Evolutionary conservation across 2,797 vertebrate genomes (phyloP).

Genomic region (Sebastes ruberrimus): DNA sequence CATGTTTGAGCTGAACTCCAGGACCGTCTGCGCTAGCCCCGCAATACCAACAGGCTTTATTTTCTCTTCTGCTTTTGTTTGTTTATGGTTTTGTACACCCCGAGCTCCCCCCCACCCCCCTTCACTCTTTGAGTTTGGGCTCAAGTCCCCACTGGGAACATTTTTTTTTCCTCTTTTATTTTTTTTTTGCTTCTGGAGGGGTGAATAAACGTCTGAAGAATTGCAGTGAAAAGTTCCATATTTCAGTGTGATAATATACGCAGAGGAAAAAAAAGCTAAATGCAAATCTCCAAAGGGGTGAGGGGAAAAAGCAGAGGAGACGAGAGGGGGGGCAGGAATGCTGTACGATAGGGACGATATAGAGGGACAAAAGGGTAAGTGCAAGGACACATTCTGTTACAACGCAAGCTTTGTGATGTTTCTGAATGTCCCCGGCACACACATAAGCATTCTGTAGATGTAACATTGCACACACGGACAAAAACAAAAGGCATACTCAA

Average conservation of each 20-base stretch:
- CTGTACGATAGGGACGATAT: constrained; percentile 20
- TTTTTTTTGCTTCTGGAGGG: constrained; percentile 35
- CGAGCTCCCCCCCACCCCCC: background rate
- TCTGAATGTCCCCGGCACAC: background rate
- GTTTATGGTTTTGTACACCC: constrained; percentile 57
- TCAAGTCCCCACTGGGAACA: constrained; percentile 45
- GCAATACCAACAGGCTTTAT: constrained; percentile 59
- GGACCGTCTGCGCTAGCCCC: constrained; percentile 55
- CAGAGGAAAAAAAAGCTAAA: constrained; percentile 57
- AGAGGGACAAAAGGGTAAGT: constrained; percentile 35
- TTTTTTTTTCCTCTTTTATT: background rate
- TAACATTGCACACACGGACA: background rate
- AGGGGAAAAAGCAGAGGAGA: constrained; percentile 7
- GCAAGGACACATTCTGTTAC: constrained; percentile 22
- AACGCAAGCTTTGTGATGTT: constrained; percentile 27
- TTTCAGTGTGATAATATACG: constrained; percentile 47
- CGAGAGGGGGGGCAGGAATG: background rate
- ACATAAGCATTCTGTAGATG: background rate
- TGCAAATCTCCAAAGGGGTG: constrained; percentile 49
- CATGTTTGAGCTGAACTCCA: constrained; percentile 71
- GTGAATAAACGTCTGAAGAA: constrained; percentile 53
- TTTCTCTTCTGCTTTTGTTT: constrained; percentile 64
- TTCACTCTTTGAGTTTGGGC: constrained; percentile 40
- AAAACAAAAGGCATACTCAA: background rate
- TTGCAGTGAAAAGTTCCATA: constrained; percentile 51